Conservation (phyloP, 2,113 vertebrate genomes). For the Empidonax traillii region DNA sequence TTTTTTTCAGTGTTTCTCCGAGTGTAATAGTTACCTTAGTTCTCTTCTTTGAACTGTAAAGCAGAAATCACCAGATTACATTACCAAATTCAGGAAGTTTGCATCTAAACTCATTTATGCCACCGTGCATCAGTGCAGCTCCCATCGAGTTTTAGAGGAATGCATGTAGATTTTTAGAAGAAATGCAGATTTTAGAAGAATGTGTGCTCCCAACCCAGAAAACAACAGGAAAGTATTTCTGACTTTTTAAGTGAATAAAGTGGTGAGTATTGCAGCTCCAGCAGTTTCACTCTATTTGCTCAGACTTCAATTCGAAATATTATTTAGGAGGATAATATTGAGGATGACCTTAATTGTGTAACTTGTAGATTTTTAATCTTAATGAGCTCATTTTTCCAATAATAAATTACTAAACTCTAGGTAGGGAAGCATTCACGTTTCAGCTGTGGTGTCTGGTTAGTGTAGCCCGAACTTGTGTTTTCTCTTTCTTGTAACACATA, state of each 20-base stretch:
- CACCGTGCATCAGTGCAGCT: background rate
- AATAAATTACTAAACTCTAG: constrained; percentile 26
- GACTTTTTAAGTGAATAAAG: background rate
- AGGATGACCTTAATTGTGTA: constrained; percentile 20
- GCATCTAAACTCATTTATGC: background rate
- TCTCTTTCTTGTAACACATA: background rate
- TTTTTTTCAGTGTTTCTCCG: background rate
- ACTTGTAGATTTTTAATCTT: constrained; percentile 26
- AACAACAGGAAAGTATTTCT: background rate
- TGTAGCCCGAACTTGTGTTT: background rate
- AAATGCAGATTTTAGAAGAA: background rate
- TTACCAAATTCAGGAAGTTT: background rate
- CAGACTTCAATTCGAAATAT: constrained; percentile 8
- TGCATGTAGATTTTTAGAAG: background rate
- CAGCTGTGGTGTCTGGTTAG: background rate
- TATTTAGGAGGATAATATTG: constrained; percentile 19
- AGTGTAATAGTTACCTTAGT: background rate
- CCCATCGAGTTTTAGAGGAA: background rate
- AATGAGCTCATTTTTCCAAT: constrained; percentile 53
- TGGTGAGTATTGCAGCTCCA: background rate
- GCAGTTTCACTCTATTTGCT: background rate
- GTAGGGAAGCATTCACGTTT: background rate
- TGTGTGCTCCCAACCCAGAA: background rate
- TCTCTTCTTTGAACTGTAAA: background rate
- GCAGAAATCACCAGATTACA: background rate